Conservation (phyloP, 2,113 vertebrate genomes). For the Xiphias gladius region DNA sequence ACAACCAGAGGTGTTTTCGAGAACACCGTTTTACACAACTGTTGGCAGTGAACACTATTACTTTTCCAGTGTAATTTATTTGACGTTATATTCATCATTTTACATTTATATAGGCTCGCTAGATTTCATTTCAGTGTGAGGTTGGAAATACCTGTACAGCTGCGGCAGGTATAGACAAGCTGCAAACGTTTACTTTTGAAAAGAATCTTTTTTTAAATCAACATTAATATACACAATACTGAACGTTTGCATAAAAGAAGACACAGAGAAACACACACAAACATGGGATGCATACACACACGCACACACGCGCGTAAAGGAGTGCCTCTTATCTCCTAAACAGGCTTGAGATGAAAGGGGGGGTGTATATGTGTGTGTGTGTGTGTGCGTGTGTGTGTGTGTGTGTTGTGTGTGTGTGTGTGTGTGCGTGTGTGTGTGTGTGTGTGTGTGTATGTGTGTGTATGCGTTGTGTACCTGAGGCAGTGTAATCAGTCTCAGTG, state of each 20-base stretch:
- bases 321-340: not conserved
- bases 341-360: not conserved
- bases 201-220: not conserved
- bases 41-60: no score
- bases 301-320: not conserved
- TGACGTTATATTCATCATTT: no score
- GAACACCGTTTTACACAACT: no score
- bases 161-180: no score
- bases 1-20: no score
- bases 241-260: not conserved
- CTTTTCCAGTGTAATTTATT: no score
- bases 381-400: not conserved
- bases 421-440: not conserved
- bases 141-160: no score
- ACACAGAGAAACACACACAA: not conserved
- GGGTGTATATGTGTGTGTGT: no score
- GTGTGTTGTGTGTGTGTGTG: not conserved
- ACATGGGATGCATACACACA: not conserved
- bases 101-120: no score
- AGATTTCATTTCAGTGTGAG: no score
- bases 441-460: not conserved
- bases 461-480: conserved; percentile 23
- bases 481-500: conserved; percentile 24
- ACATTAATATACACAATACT: not conserved
- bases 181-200: no score